Percentiles rank a stretch among this genome's conserved stretches.
These are phyloP conservation scores for Thaleichthys pacificus DNA, from an alignment of 2,797 vertebrate species.

Conservation along the genomic window DNA sequence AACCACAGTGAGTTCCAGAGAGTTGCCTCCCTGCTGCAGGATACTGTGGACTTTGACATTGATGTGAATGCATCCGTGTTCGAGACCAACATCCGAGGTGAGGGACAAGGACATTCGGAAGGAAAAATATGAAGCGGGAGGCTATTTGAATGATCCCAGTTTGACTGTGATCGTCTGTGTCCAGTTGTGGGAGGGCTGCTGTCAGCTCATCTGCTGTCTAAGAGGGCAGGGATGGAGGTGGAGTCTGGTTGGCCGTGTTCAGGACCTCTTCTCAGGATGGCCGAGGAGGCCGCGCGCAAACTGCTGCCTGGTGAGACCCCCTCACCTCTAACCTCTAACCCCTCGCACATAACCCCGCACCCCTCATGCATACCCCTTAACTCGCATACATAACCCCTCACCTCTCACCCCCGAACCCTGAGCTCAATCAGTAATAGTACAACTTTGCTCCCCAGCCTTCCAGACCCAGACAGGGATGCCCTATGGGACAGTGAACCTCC, in stretches of 20 bases:
- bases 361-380: not conserved
- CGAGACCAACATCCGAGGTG: slow-evolving; percentile 97
- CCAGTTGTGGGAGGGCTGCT: slow-evolving; percentile 87
- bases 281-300: slow-evolving; percentile 91
- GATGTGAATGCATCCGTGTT: slow-evolving; percentile 97
- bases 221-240: slow-evolving; percentile 83
- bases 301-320: slow-evolving; percentile 85
- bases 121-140: not conserved
- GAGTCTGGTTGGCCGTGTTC: slow-evolving; percentile 93
- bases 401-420: no score
- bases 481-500: slow-evolving; percentile 93
- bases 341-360: no score
- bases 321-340: no score
- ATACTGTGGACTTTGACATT: slow-evolving; percentile 90
- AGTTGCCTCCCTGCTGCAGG: slow-evolving; percentile 88
- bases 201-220: slow-evolving; percentile 85
- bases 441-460: slow-evolving; percentile 78
- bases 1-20: slow-evolving; percentile 93
- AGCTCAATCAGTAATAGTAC: no score
- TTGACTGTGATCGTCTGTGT: not conserved
- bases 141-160: no score
- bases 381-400: no score
- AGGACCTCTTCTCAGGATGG: slow-evolving; percentile 93
- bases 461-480: slow-evolving; percentile 95
- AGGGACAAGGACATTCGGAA: not conserved